A percentile compares a stretch with the other conserved stretches of the same genome.
These are phyloP conservation scores for Cryptus viduatorius DNA, from an alignment of 2,888 invertebrate genomes.

Conservation along the genomic window DNA sequence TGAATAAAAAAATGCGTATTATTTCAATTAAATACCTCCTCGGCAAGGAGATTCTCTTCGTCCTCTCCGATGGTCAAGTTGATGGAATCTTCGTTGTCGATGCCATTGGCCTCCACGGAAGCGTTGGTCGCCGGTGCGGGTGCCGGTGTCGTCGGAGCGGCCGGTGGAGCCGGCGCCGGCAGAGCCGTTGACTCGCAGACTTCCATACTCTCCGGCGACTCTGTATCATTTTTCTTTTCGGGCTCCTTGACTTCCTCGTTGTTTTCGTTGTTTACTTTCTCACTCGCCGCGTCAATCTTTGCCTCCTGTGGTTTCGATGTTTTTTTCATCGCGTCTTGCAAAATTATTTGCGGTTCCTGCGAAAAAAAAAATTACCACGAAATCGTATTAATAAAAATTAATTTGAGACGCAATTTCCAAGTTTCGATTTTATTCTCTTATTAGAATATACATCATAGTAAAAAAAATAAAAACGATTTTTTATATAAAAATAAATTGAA, in stretches of 20 bases:
- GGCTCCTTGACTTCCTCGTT: slow-evolving; percentile 65
- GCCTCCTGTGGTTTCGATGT: slow-evolving; percentile 58
- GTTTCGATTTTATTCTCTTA: neutral
- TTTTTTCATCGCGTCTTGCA: slow-evolving; percentile 64
- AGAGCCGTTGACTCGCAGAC: slow-evolving; percentile 32
- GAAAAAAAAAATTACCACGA: slow-evolving; percentile 5
- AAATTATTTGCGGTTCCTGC: slow-evolving; percentile 59
- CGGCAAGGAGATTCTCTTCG: slow-evolving; percentile 91
- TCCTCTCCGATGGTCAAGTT: slow-evolving; percentile 93
- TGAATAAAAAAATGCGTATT: neutral
- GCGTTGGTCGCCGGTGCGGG: slow-evolving; percentile 58
- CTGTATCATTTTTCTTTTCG: slow-evolving; percentile 71
- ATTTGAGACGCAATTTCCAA: neutral
- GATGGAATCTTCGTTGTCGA: slow-evolving; percentile 92
- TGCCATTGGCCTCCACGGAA: slow-evolving; percentile 86
- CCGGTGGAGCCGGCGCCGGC: slow-evolving; percentile 62
- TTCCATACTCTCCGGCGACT: slow-evolving; percentile 65
- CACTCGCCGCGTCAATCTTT: slow-evolving; percentile 53
- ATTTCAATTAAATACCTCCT: slow-evolving; percentile 88
- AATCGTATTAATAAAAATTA: neutral
- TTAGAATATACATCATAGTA: neutral
- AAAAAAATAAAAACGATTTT: no score
- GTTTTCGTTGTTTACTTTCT: slow-evolving; percentile 63
- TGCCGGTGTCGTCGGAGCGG: slow-evolving; percentile 47
- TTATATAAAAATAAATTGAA: neutral